Conservation (phyloP, 2,113 vertebrate species). For the Pycnonotus jocosus region DNA sequence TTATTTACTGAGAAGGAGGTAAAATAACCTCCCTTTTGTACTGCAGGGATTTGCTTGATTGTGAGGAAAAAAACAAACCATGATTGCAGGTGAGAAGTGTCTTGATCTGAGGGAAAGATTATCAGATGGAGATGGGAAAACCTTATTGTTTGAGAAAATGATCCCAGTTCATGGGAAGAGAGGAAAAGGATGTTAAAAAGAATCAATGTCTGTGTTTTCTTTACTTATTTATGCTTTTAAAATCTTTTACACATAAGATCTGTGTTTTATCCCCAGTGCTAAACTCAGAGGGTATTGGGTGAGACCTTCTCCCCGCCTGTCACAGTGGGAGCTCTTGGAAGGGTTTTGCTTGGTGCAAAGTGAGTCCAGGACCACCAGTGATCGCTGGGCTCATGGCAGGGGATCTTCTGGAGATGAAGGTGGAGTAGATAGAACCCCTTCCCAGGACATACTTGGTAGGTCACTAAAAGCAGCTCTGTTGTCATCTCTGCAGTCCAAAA, state of each 20-base stretch:
- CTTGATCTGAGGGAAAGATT: not conserved
- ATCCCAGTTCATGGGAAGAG: not conserved
- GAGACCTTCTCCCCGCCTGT: not conserved
- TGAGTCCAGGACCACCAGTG: not conserved
- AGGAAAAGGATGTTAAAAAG: not conserved
- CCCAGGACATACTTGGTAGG: fast-evolving
- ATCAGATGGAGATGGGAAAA: not conserved
- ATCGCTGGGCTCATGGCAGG: not conserved
- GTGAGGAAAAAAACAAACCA: not conserved
- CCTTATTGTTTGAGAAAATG: not conserved
- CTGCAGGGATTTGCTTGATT: not conserved
- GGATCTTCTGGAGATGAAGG: not conserved
- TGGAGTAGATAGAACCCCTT: not conserved
- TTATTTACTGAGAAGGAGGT: not conserved
- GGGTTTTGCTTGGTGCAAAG: not conserved
- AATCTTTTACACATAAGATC: not conserved
- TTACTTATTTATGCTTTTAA: not conserved
- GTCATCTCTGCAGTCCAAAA: not conserved
- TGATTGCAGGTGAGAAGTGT: not conserved
- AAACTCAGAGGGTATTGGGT: not conserved
- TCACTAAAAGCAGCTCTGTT: not conserved
- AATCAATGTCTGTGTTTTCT: not conserved
- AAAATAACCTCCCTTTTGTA: not conserved
- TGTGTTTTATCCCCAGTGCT: not conserved
- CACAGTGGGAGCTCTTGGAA: not conserved